Evolutionary conservation across 1,140 invertebrate species (phyloP).

Genomic region (Drosophila chauvacae): DNA sequence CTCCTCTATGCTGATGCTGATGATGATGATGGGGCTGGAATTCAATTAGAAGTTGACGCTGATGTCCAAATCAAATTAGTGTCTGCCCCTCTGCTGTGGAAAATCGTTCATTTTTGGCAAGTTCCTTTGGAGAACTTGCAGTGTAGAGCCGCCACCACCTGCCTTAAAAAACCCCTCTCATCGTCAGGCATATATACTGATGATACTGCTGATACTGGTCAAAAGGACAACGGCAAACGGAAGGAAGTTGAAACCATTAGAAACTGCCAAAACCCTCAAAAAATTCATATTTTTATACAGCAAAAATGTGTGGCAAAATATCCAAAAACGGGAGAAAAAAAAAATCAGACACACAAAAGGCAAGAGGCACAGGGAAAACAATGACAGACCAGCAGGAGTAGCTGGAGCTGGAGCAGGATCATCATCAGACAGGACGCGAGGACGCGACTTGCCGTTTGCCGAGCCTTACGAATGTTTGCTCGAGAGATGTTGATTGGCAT

Average conservation of each 20-base stretch:
- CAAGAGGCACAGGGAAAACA: slow-evolving; percentile 43
- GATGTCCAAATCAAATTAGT: slow-evolving; percentile 72
- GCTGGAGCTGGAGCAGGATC: slow-evolving; percentile 12
- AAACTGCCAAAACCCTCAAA: slow-evolving; percentile 67
- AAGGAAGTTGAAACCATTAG: slow-evolving; percentile 82
- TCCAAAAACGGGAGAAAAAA: neutral
- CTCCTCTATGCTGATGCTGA: slow-evolving; percentile 19
- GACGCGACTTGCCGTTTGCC: slow-evolving; percentile 18
- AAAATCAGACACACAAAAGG: slow-evolving; percentile 8
- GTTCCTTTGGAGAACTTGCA: slow-evolving; percentile 18
- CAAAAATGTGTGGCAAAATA: slow-evolving; percentile 6
- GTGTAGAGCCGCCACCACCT: neutral
- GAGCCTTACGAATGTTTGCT: slow-evolving; percentile 80
- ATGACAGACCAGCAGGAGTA: slow-evolving; percentile 50
- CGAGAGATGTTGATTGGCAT: slow-evolving; percentile 81
- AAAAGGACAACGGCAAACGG: slow-evolving; percentile 67
- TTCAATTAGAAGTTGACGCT: slow-evolving; percentile 73
- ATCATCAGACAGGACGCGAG: slow-evolving; percentile 47
- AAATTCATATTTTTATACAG: slow-evolving; percentile 64
- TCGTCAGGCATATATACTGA: slow-evolving; percentile 1
- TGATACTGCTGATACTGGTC: slow-evolving; percentile 16
- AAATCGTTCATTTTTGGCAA: neutral
- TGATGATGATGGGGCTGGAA: slow-evolving; percentile 49
- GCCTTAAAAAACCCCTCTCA: slow-evolving; percentile 7
- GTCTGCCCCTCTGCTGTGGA: neutral